These are phyloP conservation scores for Temnopleurus reevesii DNA, from an alignment of 53 echinoderm and acorn worm genomes.

Conservation along the genomic window DNA sequence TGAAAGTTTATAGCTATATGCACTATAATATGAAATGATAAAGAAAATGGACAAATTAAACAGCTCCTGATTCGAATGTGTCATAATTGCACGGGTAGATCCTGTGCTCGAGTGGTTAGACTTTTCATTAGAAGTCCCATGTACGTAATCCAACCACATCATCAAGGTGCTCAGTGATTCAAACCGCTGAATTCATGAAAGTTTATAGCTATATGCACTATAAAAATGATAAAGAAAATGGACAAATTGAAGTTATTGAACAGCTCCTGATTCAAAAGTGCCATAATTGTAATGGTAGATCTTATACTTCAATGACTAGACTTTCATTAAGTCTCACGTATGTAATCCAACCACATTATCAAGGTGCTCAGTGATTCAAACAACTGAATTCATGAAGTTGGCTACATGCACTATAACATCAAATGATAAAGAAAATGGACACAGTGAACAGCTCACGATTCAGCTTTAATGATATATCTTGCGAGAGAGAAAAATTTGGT, in stretches of 20 bases:
- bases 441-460: no score
- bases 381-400: neutral
- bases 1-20: neutral
- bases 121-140: constrained; percentile 1
- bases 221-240: no score
- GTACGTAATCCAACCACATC: neutral
- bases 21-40: no score
- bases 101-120: neutral
- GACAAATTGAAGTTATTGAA: no score
- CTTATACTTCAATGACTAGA: neutral
- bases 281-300: neutral
- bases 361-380: neutral
- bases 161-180: neutral
- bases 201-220: neutral
- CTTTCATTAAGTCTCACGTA: neutral
- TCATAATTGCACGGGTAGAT: neutral
- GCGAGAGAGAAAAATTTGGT: no score
- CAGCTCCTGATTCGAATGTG: no score
- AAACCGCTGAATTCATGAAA: neutral
- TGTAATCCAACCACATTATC: neutral
- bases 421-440: no score
- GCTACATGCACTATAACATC: neutral
- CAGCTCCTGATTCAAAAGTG: no score
- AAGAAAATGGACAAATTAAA: no score
- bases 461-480: no score